These are phyloP conservation scores for Hassar affinis DNA, from an alignment of 2,113 vertebrate genomes.

Conservation along the genomic window DNA sequence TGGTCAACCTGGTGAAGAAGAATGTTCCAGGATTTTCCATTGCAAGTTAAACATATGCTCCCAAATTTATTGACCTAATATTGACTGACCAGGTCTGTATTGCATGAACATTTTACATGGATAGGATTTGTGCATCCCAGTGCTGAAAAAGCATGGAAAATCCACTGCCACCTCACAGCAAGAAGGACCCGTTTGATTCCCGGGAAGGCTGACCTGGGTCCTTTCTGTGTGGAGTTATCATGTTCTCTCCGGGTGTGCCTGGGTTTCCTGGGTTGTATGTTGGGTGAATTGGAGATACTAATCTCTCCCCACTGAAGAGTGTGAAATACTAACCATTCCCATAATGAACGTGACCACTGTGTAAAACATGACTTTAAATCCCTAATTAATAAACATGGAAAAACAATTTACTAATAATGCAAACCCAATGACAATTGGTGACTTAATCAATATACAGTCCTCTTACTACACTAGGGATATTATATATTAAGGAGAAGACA, in stretches of 20 bases:
- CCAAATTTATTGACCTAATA: background rate
- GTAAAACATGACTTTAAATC: too few relatives aligned
- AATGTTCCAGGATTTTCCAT: background rate
- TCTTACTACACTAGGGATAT: background rate
- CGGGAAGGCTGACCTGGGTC: too few relatives aligned
- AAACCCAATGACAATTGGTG: background rate
- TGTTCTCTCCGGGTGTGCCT: too few relatives aligned
- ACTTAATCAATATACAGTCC: background rate
- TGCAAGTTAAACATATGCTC: background rate
- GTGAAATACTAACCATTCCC: too few relatives aligned
- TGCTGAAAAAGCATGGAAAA: background rate
- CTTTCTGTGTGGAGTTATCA: too few relatives aligned
- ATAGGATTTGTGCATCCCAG: background rate
- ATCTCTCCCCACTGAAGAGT: too few relatives aligned
- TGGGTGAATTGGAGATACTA: too few relatives aligned
- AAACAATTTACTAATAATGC: background rate
- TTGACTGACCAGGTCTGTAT: background rate
- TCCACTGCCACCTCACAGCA: too few relatives aligned
- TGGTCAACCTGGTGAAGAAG: background rate
- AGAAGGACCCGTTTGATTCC: too few relatives aligned
- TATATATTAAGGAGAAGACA: background rate
- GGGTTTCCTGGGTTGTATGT: too few relatives aligned
- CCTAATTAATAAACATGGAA: too few relatives aligned
- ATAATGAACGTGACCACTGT: too few relatives aligned
- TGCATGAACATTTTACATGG: background rate